Conservation (phyloP, 1,140 invertebrate genomes). For the Colletes gigas region DNA sequence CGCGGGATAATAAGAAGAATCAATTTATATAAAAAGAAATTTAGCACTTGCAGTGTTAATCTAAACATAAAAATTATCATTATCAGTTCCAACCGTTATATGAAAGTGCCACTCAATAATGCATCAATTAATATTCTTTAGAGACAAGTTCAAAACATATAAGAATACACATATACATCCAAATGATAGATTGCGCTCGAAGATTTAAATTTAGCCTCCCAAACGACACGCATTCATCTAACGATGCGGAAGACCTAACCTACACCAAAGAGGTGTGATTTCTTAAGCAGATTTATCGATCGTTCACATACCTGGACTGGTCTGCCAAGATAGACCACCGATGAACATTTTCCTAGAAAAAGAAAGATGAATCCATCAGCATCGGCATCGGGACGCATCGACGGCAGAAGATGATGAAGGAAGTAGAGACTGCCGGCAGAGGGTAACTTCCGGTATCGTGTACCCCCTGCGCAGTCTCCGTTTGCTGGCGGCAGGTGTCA, state of each 20-base stretch:
- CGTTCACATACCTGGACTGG: constrained; percentile 93
- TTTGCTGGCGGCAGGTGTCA: constrained; percentile 73
- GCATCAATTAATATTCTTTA: no score
- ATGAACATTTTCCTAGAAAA: constrained; percentile 99
- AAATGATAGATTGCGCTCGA: not conserved
- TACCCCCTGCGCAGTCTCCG: constrained; percentile 70
- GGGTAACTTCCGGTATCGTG: constrained; percentile 69
- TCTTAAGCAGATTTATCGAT: not conserved
- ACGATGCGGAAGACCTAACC: not conserved
- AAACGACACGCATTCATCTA: not conserved
- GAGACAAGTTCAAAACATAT: no score
- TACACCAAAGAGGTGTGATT: not conserved
- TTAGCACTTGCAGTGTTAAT: no score
- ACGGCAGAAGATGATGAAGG: constrained; percentile 55
- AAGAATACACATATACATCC: no score
- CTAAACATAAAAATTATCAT: no score
- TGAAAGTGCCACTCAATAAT: no score
- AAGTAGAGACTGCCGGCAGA: constrained; percentile 69
- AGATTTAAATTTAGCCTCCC: not conserved
- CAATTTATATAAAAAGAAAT: no score
- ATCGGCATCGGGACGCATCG: constrained; percentile 62
- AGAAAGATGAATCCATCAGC: constrained; percentile 80
- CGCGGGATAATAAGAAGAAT: no score
- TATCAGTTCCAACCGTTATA: no score
- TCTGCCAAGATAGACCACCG: constrained; percentile 99